These are phyloP conservation scores for Halesus radiatus DNA, from an alignment of 1,140 invertebrate species.

Conservation along the genomic window DNA sequence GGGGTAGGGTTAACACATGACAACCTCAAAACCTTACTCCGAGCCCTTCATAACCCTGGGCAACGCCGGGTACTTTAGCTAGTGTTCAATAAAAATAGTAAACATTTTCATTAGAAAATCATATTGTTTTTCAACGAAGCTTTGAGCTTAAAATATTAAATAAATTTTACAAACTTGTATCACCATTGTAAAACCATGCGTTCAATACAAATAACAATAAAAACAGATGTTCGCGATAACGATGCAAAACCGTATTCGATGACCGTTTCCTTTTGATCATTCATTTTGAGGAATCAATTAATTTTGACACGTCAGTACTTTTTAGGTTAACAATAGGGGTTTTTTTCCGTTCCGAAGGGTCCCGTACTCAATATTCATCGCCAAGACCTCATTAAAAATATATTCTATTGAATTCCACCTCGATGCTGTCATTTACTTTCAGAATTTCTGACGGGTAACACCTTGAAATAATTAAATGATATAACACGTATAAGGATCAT, in stretches of 20 bases:
- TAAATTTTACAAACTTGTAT: too few species aligned
- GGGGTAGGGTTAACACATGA: too few species aligned
- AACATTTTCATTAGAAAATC: too few species aligned
- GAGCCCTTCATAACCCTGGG: too few species aligned
- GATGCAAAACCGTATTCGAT: constrained; percentile 20
- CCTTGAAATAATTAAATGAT: constrained; percentile 20
- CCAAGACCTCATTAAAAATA: constrained; percentile 33
- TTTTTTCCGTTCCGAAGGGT: constrained; percentile 1
- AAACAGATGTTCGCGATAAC: constrained; percentile 34
- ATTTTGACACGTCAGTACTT: constrained; percentile 19
- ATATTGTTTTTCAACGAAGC: too few species aligned
- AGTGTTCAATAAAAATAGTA: too few species aligned
- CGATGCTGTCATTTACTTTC: constrained; percentile 34
- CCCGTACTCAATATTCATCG: background rate
- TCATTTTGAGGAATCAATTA: constrained; percentile 14
- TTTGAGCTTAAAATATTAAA: too few species aligned
- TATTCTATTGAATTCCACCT: constrained; percentile 21
- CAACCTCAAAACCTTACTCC: too few species aligned
- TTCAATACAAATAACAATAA: constrained; percentile 8
- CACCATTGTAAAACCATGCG: background rate
- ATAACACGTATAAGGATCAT: background rate
- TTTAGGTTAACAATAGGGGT: constrained; percentile 18
- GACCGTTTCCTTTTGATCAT: constrained; percentile 1
- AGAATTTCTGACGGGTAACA: constrained; percentile 16
- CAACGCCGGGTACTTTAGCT: too few species aligned